Evolutionary conservation across 2,113 vertebrate genomes (phyloP).

Genomic region (Otocyon megalotis): DNA sequence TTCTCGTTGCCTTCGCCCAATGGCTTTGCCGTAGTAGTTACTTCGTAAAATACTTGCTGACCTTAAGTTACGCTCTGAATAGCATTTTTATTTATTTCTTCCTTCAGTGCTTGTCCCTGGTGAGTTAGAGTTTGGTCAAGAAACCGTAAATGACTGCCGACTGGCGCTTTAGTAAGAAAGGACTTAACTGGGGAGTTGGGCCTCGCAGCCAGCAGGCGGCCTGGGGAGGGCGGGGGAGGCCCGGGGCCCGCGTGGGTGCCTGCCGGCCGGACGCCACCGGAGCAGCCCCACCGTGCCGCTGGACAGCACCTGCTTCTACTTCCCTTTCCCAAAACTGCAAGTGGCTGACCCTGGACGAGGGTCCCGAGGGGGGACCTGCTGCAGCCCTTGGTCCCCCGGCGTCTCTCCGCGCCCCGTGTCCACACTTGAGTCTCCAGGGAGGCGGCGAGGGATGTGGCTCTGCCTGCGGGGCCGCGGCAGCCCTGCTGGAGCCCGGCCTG

Average conservation of each 20-base stretch:
- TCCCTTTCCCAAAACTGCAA: not conserved
- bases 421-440: too few relatives aligned
- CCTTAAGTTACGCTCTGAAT: not conserved
- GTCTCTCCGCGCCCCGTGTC: too few relatives aligned
- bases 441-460: too few relatives aligned
- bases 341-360: not conserved
- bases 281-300: too few relatives aligned
- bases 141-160: not conserved
- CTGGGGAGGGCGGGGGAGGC: not conserved
- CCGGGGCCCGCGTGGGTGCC: too few relatives aligned
- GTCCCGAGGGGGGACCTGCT: too few relatives aligned
- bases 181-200: not conserved
- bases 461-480: too few relatives aligned
- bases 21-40: not conserved
- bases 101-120: constrained; percentile 8
- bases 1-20: not conserved
- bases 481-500: too few relatives aligned
- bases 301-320: not conserved
- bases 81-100: constrained; percentile 6
- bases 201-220: not conserved
- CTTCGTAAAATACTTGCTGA: not conserved
- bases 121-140: not conserved
- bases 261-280: too few relatives aligned
- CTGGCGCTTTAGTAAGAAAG: constrained; percentile 14
- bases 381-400: too few relatives aligned